These are phyloP conservation scores for Sitodiplosis mosellana DNA, from an alignment of 1,140 invertebrate genomes.

Conservation along the genomic window DNA sequence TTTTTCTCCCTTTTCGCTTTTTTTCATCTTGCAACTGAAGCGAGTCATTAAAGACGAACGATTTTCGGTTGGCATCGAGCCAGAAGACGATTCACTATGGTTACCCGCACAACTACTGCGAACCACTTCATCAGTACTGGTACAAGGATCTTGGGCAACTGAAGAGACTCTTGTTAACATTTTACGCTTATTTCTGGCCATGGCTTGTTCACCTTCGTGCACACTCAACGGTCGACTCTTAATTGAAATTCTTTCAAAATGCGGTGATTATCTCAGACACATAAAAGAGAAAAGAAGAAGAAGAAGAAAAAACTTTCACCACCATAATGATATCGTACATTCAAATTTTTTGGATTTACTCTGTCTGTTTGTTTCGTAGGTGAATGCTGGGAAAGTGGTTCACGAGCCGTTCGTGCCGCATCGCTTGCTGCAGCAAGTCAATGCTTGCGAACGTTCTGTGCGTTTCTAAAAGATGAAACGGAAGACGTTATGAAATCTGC, in stretches of 20 bases:
- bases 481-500: conserved; percentile 24
- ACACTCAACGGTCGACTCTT: conserved; percentile 61
- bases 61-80: conserved; percentile 78
- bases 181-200: conserved; percentile 51
- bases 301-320: too few relatives aligned
- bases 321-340: too few relatives aligned
- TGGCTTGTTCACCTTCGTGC: conserved; percentile 61
- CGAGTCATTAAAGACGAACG: conserved; percentile 76
- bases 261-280: conserved; percentile 23
- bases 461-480: conserved; percentile 37
- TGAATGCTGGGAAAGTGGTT: conserved; percentile 51
- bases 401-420: conserved; percentile 58
- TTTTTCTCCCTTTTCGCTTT: too few relatives aligned
- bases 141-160: conserved; percentile 47
- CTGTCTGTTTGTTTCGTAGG: background rate
- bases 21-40: conserved; percentile 25
- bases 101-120: conserved; percentile 73
- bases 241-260: conserved; percentile 50
- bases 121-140: conserved; percentile 56
- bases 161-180: conserved; percentile 39
- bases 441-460: conserved; percentile 60
- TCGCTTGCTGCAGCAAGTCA: conserved; percentile 67
- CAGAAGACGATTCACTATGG: conserved; percentile 80
- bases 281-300: too few relatives aligned
- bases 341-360: background rate